A percentile compares a stretch with the other conserved stretches of the same genome.
Evolutionary conservation across 2,888 invertebrate species (phyloP).

Genomic region (Ernsta delagoae): DNA sequence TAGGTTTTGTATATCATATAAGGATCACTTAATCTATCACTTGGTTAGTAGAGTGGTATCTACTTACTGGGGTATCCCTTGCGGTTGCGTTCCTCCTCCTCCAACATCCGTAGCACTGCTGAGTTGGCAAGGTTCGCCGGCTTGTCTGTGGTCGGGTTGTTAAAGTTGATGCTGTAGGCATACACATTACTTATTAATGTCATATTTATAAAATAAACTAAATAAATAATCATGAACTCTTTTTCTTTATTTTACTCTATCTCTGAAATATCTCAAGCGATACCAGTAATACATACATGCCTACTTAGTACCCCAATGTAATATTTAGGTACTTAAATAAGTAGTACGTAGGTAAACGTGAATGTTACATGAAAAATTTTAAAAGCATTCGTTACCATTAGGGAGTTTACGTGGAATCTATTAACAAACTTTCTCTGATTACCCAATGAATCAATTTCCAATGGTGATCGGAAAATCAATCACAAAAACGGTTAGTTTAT

Average conservation of each 20-base stretch:
- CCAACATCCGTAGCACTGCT: conserved; percentile 92
- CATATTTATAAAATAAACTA: too few species aligned
- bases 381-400: conserved; percentile 29
- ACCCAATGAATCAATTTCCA: conserved; percentile 59
- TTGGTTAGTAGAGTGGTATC: too few species aligned
- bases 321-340: too few species aligned
- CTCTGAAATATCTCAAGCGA: too few species aligned
- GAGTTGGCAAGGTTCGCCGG: conserved; percentile 93
- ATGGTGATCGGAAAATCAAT: conserved; percentile 54
- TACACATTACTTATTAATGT: background rate
- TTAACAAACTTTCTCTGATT: conserved; percentile 55
- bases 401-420: conserved; percentile 41
- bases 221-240: too few species aligned
- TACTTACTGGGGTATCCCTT: conserved; percentile 87
- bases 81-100: conserved; percentile 91
- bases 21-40: too few species aligned
- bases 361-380: too few species aligned
- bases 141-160: conserved; percentile 88
- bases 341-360: too few species aligned
- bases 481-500: conserved; percentile 62
- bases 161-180: conserved; percentile 91
- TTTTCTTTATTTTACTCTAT: too few species aligned
- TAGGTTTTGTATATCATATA: too few species aligned
- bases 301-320: too few species aligned
- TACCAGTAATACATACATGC: too few species aligned